Evolutionary conservation across 2,113 vertebrate genomes (phyloP).

Genomic region (Eclectus roratus): DNA sequence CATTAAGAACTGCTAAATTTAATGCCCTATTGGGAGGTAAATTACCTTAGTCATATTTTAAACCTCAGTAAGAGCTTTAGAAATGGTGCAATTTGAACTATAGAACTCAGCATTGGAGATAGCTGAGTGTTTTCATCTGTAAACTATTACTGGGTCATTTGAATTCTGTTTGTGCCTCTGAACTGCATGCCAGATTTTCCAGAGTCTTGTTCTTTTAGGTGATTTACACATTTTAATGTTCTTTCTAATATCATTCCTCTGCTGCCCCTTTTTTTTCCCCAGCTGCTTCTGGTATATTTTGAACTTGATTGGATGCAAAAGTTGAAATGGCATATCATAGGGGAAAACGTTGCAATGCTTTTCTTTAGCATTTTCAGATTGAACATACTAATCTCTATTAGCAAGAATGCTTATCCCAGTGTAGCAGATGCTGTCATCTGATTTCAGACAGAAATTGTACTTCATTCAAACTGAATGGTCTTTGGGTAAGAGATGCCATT

Average conservation of each 20-base stretch:
- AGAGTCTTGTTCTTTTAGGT: neutral
- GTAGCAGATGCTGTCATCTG: neutral
- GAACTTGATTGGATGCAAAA: neutral
- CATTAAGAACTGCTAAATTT: slow-evolving; percentile 47
- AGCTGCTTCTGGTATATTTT: neutral
- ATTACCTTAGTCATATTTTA: slow-evolving; percentile 13
- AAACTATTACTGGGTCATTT: neutral
- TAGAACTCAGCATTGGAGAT: neutral
- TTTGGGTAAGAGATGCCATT: neutral
- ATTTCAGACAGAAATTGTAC: neutral
- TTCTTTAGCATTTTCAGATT: neutral
- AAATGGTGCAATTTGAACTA: neutral
- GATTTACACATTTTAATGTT: neutral
- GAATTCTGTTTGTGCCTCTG: neutral
- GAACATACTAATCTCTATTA: neutral
- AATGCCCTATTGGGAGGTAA: slow-evolving; percentile 12
- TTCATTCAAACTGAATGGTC: neutral
- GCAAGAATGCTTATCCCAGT: neutral
- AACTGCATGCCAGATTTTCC: neutral
- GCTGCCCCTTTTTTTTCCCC: rapidly evolving
- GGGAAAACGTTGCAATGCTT: neutral
- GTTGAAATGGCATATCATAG: neutral
- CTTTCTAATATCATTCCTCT: rapidly evolving
- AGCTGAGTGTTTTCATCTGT: neutral
- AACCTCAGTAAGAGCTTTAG: neutral